These are phyloP conservation scores for Hippopotamus amphibius DNA, from an alignment of 2,113 vertebrate species.

Conservation along the genomic window DNA sequence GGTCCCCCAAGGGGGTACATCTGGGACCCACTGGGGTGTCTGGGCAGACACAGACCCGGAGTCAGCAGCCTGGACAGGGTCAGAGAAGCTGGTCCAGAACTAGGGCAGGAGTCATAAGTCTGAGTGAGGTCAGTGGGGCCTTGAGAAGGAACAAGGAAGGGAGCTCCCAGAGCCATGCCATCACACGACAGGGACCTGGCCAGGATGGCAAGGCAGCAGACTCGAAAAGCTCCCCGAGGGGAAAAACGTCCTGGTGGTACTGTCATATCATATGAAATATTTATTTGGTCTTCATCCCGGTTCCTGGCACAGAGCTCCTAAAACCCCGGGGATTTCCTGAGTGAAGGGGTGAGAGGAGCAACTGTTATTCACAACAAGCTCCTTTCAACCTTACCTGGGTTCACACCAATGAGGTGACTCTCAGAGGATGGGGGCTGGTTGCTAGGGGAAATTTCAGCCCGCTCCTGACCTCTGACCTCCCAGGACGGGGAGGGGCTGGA, in stretches of 20 bases:
- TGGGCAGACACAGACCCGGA: not conserved
- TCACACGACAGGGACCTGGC: not conserved
- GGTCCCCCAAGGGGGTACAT: not conserved
- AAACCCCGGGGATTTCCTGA: not conserved
- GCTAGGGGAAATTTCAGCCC: not conserved
- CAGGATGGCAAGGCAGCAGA: not conserved
- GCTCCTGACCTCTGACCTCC: not conserved
- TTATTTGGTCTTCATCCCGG: not conserved
- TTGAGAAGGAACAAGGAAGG: not conserved
- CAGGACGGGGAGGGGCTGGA: not conserved
- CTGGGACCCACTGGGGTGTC: not conserved
- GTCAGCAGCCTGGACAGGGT: not conserved
- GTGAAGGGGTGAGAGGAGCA: not conserved
- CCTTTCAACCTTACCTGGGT: not conserved
- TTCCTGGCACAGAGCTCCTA: not conserved
- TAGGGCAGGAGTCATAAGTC: not conserved
- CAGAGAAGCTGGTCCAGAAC: not conserved
- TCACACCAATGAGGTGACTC: not conserved
- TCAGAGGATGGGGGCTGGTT: not conserved
- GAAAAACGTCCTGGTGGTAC: not conserved
- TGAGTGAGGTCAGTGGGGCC: too few species aligned
- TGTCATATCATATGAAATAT: not conserved
- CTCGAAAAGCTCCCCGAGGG: not conserved
- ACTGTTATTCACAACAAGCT: not conserved
- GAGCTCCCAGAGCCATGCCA: not conserved